Base-by-base conservation (phyloP, 2,888 invertebrate species). In the Therioaphis trifolii region DNA sequence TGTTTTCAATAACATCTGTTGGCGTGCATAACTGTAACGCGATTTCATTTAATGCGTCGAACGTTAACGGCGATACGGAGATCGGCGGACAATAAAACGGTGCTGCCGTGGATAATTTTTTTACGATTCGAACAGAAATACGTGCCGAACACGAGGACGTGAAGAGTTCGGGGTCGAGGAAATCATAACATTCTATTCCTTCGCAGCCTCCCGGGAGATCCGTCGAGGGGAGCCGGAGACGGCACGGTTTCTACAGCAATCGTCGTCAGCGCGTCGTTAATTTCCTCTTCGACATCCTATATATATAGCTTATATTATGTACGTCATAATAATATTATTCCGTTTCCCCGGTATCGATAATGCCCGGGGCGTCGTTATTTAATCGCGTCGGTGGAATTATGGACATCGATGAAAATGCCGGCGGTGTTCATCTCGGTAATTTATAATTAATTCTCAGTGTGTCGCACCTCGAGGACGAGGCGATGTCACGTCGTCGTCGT, bases 281-380 rank as follows among this genome's bases (percentile, higher is more conserved):
- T 77, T 77, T 77, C 77, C 77, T 66, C 66, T 52, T 63, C 27
- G 63, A 66, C 77, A 35, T 66, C 66, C 46, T 46, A 75, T 21
- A 21, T 12, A 27, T 29, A 21, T 2, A 21, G 21, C 40, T 58
- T 58, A 24, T 58, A 40, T 58, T 58, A 24, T 58, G 24, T 58
- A 58, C 61, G 49, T 27, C 29, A 7, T 72, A 61, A 61, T 76
- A 61, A 61, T 76, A 63, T 75, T 61, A 61, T 75, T 63, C 61
- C 74, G 76, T 76, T 76, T 76, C 24, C 46, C 61, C 49, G 77
- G 66, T 29, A 77, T 77, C 49, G 77, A 77, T 77, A 52, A 77
- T 29, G 77, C 77, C 66, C 66, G 66, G 21, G 66, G 77, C 77
- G 66, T 52, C 61, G 63, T 76, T 63, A 63, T 76, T 76, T 76